Base-by-base conservation (phyloP, 2,888 invertebrate genomes). In the Acleris cristana region DNA sequence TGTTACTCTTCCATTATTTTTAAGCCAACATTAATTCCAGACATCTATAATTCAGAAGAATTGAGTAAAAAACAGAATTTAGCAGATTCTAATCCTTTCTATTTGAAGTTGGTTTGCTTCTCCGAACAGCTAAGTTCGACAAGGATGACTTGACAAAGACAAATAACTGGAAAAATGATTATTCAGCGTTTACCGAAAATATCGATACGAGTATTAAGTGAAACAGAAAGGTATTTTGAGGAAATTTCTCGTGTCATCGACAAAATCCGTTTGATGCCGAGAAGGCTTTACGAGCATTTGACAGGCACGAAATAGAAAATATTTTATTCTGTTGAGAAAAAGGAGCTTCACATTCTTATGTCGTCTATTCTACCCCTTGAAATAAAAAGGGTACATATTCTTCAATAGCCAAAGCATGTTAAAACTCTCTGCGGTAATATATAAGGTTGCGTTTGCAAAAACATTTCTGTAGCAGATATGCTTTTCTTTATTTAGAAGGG, bases 211-310 rank as follows among this genome's bases (percentile, higher is more conserved):
- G 40, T 40, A 67, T 67, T 67, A 63, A 54, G 40, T 58, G 70
- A 72, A 76, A 75, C 71, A 75, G 71, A 73, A 72, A 68, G 73
- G 73, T 70, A 77, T 78, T 76, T 76, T 75, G 72, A 72, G 65
- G 70, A 72, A 75, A 75, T 79, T 70, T 67, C 69, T 70, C 73
- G 74, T 76, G 73, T 74, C 63, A 70, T 57, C 64, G 65, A 65
- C 56, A 71, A 66, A 73, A 81, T 78, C 78, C 71, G 71, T 81
- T 80, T 82, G 79, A 79, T 74, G 79, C 64, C 68, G 73, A 73
- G 77, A 76, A 77, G 71, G 77, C 74, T 78, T 79, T 80, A 54
- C 69, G 71, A 67, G 70, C 65, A 62, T 52, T 66, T 64, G 64
- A 61, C 70, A 63, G 67, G 58, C 61, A 64, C 48, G 63, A 64